Conservation (phyloP, 2,113 vertebrate species). For the Nannospalax galili region DNA sequence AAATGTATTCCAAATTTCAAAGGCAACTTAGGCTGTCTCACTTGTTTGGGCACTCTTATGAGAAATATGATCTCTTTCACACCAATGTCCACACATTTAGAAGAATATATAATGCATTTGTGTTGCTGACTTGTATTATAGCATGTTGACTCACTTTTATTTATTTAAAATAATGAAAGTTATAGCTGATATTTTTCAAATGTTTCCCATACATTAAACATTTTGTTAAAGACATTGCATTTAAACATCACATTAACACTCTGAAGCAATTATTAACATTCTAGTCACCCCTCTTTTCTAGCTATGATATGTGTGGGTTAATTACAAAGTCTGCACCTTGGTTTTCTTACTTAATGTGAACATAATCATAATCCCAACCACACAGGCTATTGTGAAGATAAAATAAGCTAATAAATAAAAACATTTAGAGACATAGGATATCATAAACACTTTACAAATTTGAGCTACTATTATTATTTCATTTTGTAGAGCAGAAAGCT, state of each 20-base stretch:
- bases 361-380: background rate
- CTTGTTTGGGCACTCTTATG: background rate
- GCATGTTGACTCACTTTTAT: slow-evolving; percentile 1
- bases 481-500: background rate
- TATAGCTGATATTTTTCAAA: background rate
- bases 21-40: background rate
- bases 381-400: background rate
- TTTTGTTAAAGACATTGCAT: background rate
- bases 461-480: background rate
- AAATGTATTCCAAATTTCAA: background rate
- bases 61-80: background rate
- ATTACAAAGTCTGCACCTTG: background rate
- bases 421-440: background rate
- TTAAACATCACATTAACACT: background rate
- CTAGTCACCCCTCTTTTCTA: background rate
- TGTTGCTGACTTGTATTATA: background rate
- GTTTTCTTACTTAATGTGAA: background rate
- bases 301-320: background rate
- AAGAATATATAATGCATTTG: background rate
- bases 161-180: slow-evolving; percentile 31
- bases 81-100: background rate
- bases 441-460: background rate
- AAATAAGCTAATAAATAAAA: background rate
- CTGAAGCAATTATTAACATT: slow-evolving; percentile 15
- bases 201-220: background rate